A percentile compares a stretch with the other conserved stretches of the same genome.
Conservation (phyloP, 2,113 vertebrate genomes). For the Aphyosemion australe region DNA sequence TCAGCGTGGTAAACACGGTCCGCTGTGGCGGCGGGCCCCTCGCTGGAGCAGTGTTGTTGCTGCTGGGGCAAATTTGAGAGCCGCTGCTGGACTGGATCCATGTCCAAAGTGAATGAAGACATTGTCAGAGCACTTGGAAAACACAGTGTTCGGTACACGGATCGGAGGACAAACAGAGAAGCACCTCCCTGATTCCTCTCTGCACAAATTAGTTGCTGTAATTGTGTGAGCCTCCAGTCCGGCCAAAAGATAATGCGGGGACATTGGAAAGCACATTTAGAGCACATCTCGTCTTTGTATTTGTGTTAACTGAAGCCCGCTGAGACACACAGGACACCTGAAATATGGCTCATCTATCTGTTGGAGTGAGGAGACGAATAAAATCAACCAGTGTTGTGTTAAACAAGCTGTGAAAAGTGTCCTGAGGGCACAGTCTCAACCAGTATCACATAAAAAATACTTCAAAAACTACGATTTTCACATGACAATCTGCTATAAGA, state of each 20-base stretch:
- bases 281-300: too few relatives aligned
- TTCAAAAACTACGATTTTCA: too few relatives aligned
- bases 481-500: too few relatives aligned
- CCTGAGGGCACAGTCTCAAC: too few relatives aligned
- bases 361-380: too few relatives aligned
- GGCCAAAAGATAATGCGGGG: conserved; percentile 42
- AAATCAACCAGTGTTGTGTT: too few relatives aligned
- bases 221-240: conserved; percentile 27
- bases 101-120: conserved; percentile 69
- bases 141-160: conserved; percentile 56
- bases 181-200: conserved; percentile 37
- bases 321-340: too few relatives aligned
- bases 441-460: too few relatives aligned
- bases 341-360: too few relatives aligned
- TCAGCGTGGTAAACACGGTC: conserved; percentile 56
- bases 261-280: conserved; percentile 38
- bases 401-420: too few relatives aligned
- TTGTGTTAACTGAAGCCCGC: too few relatives aligned
- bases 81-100: conserved; percentile 67
- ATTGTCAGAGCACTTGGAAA: conserved; percentile 74
- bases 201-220: conserved; percentile 42
- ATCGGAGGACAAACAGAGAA: conserved; percentile 40
- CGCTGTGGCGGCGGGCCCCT: conserved; percentile 20
- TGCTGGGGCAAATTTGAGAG: conserved; percentile 59
- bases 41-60: conserved; percentile 43